A percentile compares a stretch with the other conserved stretches of the same genome.
phyloP scores from a whole-genome alignment of 2,888 invertebrate species.

The Nemoura dubitans region DNA sequence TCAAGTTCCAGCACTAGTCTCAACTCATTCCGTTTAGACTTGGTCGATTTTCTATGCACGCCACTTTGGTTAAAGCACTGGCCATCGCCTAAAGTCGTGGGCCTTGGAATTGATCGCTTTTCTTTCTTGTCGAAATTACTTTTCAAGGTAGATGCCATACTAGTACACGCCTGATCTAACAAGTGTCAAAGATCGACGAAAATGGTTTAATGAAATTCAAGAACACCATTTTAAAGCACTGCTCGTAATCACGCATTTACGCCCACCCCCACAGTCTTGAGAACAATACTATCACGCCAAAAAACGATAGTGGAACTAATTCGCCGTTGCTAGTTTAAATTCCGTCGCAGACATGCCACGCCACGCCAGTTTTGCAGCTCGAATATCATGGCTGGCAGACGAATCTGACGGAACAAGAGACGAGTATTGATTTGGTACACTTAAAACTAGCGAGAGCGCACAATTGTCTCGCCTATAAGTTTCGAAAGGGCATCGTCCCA shows the following conservation, averaged over 20 bases:
- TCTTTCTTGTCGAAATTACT: conserved; percentile 33
- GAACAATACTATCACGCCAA: background rate
- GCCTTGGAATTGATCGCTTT: conserved; percentile 31
- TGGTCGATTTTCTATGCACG: conserved; percentile 55
- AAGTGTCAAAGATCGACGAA: background rate
- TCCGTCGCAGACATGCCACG: background rate
- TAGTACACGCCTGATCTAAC: background rate
- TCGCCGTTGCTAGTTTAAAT: too few relatives aligned
- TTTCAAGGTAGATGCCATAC: conserved; percentile 16
- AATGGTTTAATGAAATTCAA: background rate
- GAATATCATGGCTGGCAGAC: background rate
- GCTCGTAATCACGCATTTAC: background rate
- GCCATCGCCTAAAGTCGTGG: conserved; percentile 32
- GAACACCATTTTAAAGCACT: background rate
- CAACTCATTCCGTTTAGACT: conserved; percentile 58
- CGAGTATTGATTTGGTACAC: conserved; percentile 4
- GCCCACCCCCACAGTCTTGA: background rate
- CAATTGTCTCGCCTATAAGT: too few relatives aligned
- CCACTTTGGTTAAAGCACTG: conserved; percentile 48
- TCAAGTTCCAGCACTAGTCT: conserved; percentile 55
- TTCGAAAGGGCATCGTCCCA: too few relatives aligned
- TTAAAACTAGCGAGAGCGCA: background rate
- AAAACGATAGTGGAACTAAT: background rate
- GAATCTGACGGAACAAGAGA: background rate
- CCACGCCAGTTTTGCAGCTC: background rate